Base-by-base conservation (phyloP, 2,888 invertebrate species). In the Lepidonotus clava region DNA sequence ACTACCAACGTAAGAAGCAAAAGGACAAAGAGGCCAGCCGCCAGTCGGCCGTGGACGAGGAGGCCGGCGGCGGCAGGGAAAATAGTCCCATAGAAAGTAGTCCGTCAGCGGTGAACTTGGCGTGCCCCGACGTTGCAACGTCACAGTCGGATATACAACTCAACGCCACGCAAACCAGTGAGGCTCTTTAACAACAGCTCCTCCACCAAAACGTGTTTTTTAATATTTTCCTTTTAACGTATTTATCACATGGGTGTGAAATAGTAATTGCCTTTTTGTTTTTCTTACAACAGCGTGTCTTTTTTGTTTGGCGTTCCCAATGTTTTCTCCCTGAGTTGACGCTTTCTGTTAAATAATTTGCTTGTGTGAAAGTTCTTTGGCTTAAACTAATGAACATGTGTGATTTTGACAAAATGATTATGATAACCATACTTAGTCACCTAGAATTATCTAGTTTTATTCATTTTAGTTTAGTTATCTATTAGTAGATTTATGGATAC, bases 1-100 rank as follows among this genome's bases (percentile, higher is more conserved):
- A 32, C 34, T 80, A 80, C 46, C 21, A 41, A 34, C 41, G 32
- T n/a, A 80, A 80, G 46, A 80, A 80, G 80, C 80, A 51, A 32
- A 80, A 80, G 51, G 80, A 80, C 80, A 80, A 80, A 28, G 46
- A 80, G 32, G 80, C 80, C 80, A 80, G 11, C 24, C 21, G 21
- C 32, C 80, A 41, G 32, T 51, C 46, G 32, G 51, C 18, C 14
- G 34, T 24, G 1, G 80, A 80, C 11, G 80, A 80, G 80, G 80
- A 80, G 32, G 80, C 28, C 21, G 46, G 46, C 0, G 0, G 80
- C 21, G 46, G 46, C 0, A 1, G 80, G 6, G 80, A 80, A 28
- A 80, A 18, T 46, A 80, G 46, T 28, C 41, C 80, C 8, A 28
- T 51, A 14, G 80, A 1, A 28, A 51, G 80, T 46, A 51, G 51